Evolutionary conservation across 1,140 invertebrate genomes (phyloP), one percentile per base, ranked within the genome.

Genomic region (Anoplolepis gracilipes): DNA sequence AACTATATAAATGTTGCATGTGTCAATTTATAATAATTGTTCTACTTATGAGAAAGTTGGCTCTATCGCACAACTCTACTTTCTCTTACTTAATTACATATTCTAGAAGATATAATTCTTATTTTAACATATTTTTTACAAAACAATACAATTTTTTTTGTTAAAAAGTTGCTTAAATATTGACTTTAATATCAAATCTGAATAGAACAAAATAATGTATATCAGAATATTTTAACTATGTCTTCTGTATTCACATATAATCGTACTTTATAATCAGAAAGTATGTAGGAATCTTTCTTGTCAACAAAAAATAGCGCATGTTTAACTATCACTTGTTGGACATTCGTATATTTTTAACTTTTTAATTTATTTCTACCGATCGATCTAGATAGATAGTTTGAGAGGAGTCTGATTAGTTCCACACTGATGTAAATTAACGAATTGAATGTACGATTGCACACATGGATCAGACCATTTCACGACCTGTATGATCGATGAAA

Each of bases 401-500:
- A 70, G 4, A 69, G 22, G 3, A 81, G 33, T 57, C 25, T 39
- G 25, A 55, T n/a, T 28, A 70, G 19, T 81, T 59, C 5, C 10
- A 59, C 10, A 36, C 57, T 69, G 16, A 28, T 59, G 11, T 25
- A 8, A 11, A 70, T 42, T 5, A 13, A 82, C 33, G 30, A 59
- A 59, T n/a, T 19, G 55, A 57, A 25, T 30, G 33, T 61, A 49
- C 28, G 22, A 33, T 19, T 61, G 28, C 16, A 69, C 65, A 49
- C 19, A n/a, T n/a, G 36, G 30, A 8, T 42, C 13, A n/a, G 42
- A 57, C 46, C n/a, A 19, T 82, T 82, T 59, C 53, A 55, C 53
- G 72, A 82, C 28, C 53, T 59, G 64, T 69, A 84, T 76, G 88
- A 89, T 87, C 88, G 84, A 87, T 89, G 85, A 85, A 73, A 89